Conservation (phyloP, 2,797 vertebrate genomes). For the Mareca penelope region DNA sequence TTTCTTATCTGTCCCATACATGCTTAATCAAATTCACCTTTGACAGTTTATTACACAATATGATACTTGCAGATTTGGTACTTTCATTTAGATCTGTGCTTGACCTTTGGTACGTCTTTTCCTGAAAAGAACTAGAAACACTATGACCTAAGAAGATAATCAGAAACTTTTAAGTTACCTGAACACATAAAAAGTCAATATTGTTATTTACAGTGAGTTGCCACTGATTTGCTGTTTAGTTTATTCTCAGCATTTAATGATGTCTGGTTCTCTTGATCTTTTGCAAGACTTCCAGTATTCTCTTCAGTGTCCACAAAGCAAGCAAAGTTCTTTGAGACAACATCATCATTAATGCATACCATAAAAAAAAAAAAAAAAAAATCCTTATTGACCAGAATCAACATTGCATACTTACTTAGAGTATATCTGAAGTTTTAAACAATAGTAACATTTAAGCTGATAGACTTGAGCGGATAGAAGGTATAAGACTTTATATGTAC, state of each 20-base stretch:
- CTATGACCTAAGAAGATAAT: background rate
- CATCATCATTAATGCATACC: conserved; percentile 93
- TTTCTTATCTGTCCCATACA: accelerated
- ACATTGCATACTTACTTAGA: background rate
- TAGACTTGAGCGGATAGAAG: background rate
- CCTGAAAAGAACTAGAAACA: background rate
- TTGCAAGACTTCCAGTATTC: background rate
- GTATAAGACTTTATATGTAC: background rate
- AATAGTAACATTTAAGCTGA: no score
- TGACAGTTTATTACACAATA: background rate
- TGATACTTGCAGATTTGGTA: background rate
- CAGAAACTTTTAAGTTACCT: background rate
- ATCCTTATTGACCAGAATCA: background rate
- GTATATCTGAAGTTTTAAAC: background rate
- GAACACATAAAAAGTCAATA: background rate
- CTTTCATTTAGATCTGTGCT: background rate
- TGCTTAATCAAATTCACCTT: background rate
- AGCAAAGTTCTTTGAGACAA: conserved; percentile 90
- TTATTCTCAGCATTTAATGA: background rate
- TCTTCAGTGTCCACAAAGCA: conserved; percentile 63
- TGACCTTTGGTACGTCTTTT: background rate
- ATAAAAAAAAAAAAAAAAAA: conserved; percentile 29
- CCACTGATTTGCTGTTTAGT: background rate
- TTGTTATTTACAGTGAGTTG: background rate
- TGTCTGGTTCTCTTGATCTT: background rate